Evolutionary conservation across 1,140 invertebrate species (phyloP).

Genomic region (Drosophila ohnishii): DNA sequence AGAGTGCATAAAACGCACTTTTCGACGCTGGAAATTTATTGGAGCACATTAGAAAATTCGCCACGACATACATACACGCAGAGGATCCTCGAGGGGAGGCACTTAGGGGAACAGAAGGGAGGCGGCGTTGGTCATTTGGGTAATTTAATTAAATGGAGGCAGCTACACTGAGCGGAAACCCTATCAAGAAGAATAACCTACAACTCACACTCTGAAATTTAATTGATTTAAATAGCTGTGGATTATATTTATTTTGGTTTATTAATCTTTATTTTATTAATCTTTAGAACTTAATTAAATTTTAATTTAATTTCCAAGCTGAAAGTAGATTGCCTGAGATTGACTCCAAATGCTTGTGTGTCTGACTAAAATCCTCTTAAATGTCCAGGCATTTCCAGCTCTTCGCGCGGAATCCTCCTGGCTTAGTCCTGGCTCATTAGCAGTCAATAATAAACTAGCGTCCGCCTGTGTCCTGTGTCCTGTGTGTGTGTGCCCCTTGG

Average conservation of each 20-base stretch:
- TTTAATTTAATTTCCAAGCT: no score
- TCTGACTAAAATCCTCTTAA: constrained; percentile 48
- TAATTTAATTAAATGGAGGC: constrained; percentile 53
- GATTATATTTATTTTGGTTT: no score
- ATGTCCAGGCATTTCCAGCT: constrained; percentile 49
- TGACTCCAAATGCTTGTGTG: constrained; percentile 31
- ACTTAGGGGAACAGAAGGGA: constrained; percentile 19
- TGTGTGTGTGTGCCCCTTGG: constrained; percentile 24
- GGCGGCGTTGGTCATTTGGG: constrained; percentile 39
- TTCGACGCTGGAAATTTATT: constrained; percentile 57
- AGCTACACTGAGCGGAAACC: neutral
- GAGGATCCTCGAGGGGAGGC: constrained; percentile 6
- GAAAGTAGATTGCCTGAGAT: neutral
- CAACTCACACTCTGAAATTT: neutral
- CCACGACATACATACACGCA: constrained; percentile 46
- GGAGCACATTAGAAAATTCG: constrained; percentile 58
- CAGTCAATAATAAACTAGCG: constrained; percentile 55
- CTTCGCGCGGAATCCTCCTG: constrained; percentile 17
- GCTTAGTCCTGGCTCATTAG: constrained; percentile 58
- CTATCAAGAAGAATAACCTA: fast-evolving
- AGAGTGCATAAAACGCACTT: constrained; percentile 64
- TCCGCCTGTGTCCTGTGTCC: constrained; percentile 1
- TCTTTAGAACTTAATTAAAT: neutral
- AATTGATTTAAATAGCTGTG: neutral
- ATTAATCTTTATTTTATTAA: no score